Percentiles rank a stretch among this genome's conserved stretches.
Evolutionary conservation across 2,113 vertebrate species (phyloP).

Genomic region (Pelecanoides urinatrix): DNA sequence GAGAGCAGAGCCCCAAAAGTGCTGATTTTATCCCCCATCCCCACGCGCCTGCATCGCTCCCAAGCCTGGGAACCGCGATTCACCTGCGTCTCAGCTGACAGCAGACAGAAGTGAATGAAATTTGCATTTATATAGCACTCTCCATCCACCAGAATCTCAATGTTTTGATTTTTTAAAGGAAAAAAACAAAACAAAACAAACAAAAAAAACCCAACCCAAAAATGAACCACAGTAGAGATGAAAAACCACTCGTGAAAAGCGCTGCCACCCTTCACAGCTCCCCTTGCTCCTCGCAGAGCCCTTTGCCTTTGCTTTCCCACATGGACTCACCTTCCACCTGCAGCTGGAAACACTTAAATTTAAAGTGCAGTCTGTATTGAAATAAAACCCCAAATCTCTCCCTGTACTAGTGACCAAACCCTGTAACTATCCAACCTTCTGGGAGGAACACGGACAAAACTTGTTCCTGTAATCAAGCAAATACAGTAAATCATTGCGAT

Average conservation of each 20-base stretch:
- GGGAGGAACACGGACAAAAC: background rate
- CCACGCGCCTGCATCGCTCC: rapidly evolving
- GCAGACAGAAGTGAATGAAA: background rate
- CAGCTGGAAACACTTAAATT: background rate
- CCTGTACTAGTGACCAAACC: background rate
- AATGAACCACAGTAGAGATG: background rate
- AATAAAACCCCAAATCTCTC: background rate
- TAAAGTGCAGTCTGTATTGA: background rate
- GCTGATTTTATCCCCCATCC: background rate
- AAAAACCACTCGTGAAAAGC: background rate
- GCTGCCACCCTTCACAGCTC: background rate
- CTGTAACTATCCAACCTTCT: background rate
- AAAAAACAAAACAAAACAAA: background rate
- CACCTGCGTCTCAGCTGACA: background rate
- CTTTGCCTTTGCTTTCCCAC: background rate
- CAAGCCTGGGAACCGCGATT: rapidly evolving
- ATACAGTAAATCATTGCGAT: background rate
- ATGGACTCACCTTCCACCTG: background rate
- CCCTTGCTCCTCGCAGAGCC: background rate
- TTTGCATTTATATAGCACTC: background rate
- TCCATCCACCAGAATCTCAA: background rate
- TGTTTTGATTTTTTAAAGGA: background rate
- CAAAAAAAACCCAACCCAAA: too few species aligned
- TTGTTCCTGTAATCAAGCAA: background rate
- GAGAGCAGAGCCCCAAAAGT: background rate